Evolutionary conservation across 2,888 invertebrate species (phyloP).

Genomic region (Phaonia tiefii): DNA sequence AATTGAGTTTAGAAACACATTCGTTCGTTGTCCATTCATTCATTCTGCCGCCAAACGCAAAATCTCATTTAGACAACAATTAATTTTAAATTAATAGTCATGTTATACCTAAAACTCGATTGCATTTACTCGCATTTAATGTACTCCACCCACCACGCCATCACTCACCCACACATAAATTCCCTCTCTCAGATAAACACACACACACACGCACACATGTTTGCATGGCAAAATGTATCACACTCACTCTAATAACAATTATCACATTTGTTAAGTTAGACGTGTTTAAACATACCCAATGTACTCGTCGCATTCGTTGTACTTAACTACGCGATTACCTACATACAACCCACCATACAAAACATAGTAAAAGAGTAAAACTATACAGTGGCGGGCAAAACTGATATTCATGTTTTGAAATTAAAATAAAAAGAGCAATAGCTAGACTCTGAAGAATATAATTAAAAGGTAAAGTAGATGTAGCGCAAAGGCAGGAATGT

Average conservation of each 20-base stretch:
- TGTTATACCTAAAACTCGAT: background rate
- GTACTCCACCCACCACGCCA: too few species aligned
- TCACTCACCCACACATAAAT: background rate
- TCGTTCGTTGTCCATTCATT: slow-evolving; percentile 1
- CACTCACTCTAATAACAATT: slow-evolving; percentile 58
- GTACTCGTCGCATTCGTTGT: background rate
- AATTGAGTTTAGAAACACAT: background rate
- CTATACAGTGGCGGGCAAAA: background rate
- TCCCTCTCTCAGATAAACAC: background rate
- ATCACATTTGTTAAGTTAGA: slow-evolving; percentile 57
- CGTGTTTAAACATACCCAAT: slow-evolving; percentile 19
- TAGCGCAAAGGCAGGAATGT: too few species aligned
- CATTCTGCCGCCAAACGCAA: slow-evolving; percentile 21
- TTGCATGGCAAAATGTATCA: background rate
- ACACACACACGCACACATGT: background rate
- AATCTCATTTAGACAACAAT: slow-evolving; percentile 28
- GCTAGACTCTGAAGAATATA: too few species aligned
- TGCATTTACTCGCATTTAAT: background rate
- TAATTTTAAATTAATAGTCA: slow-evolving; percentile 32
- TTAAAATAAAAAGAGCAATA: too few species aligned
- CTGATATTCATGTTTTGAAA: too few species aligned
- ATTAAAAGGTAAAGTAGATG: too few species aligned
- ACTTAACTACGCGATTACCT: background rate
- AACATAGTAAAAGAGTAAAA: background rate
- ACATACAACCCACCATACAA: background rate